Base-by-base conservation (phyloP, 2,888 invertebrate genomes). In the Dynastes hyllus region DNA sequence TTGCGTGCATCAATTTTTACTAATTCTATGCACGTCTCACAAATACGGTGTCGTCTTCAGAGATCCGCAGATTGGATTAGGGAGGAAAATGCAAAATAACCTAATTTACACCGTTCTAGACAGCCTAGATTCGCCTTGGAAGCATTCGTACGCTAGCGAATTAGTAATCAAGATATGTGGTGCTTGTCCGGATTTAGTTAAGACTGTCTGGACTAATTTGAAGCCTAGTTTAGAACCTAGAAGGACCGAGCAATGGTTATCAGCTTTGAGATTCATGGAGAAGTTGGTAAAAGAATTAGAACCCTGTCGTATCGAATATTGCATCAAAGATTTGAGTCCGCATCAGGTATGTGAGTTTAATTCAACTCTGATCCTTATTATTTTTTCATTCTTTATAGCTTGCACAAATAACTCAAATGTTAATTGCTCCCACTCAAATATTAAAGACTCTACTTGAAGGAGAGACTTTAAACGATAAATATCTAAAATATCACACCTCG, bases 21-120 rank as follows among this genome's bases (percentile, higher is more conserved):
- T 93, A n/a, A 90, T 92, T 69, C 87, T 97, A 1, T 93, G 95
- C 81, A 95, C 96, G 1, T 95, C 95, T 0, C 92, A 93, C 82
- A 95, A 93, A 86, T 87, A 92, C 85, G 97, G 97, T 6, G 91
- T 97, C 11, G 93, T 94, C 83, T 97, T 96, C 85, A 90, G 92
- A 82, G 95, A 96, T 84, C 92, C 91, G 82, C 89, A 91, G 2
- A 87, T 93, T 40, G 94, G 94, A 45, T 90, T 92, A 58, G 89
- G 91, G n/a, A 91, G 91, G 82, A 88, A 89, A 1, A 91, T 90
- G 81, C 81, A 85, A 29, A 94, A 94, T 87, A 91, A 91, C 80
- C 90, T 93, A 78, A 89, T 93, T 76, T 92, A 91, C 82, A 92
- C 92, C 83, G 91, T 95, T 37, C 85, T 95, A 63, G 91, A 93